Conservation (phyloP, 2,888 invertebrate genomes). For the Microplitis deprimator region DNA sequence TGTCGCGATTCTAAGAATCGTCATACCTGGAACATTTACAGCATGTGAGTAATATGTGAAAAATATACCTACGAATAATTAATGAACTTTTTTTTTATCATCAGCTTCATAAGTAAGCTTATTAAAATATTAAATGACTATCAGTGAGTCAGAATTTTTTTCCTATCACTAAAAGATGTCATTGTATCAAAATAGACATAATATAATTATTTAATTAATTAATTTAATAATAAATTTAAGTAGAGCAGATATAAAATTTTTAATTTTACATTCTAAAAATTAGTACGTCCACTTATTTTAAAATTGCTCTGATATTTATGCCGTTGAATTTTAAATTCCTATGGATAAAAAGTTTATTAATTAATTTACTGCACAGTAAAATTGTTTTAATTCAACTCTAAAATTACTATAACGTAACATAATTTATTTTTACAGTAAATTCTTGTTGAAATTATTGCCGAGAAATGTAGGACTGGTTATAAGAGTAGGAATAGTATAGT, state of each 20-base stretch:
- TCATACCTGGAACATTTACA: slow-evolving; percentile 73
- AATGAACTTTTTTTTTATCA: not conserved
- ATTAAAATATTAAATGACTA: not conserved
- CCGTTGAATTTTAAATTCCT: no score
- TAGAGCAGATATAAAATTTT: no score
- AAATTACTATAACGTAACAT: no score
- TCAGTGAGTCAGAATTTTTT: not conserved
- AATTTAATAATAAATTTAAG: not conserved
- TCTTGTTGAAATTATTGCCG: no score
- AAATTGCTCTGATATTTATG: no score
- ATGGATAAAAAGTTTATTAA: no score
- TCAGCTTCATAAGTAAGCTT: not conserved
- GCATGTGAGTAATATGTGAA: slow-evolving; percentile 71
- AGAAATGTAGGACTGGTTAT: not conserved
- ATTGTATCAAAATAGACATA: not conserved
- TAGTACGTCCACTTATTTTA: no score
- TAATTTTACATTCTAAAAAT: no score
- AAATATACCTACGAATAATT: not conserved
- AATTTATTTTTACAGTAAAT: no score
- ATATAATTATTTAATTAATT: not conserved
- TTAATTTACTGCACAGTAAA: no score
- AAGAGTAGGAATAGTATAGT: not conserved
- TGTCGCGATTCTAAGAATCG: slow-evolving; percentile 72
- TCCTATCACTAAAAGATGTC: not conserved
- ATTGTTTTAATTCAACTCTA: no score